Base-by-base conservation (phyloP, 2,113 vertebrate genomes). In the Lynx canadensis region DNA sequence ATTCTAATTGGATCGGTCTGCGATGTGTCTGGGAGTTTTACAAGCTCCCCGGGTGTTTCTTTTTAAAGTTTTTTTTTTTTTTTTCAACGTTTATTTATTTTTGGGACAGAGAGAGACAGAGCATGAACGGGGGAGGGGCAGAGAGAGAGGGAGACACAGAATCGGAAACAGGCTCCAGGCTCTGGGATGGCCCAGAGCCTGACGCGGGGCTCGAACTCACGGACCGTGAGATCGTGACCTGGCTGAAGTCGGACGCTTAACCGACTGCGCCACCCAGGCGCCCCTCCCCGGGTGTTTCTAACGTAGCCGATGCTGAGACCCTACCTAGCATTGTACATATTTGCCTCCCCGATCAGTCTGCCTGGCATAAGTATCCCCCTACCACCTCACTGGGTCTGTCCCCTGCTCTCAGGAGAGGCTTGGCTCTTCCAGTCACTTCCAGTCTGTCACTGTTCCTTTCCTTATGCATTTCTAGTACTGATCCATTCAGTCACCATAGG, bases 321-420 rank as follows among this genome's bases (percentile, higher is more conserved):
- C 5, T n/a, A 27, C 38, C 57, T 33, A 66, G 83, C 21, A 19
- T 25, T 45, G 48, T 8, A 38, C 60, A 48, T 63, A 29, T 84
- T 91, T 92, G 65, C 55, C 33, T 92, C 92, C 36, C 92, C 33
- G 29, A 52, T 14, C 19, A 38, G 50, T 8, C 18, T 12, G 0
- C 16, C 27, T 31, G 21, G 52, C 0, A 4, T 27, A 6, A 85
- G 5, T 16, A 7, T 25, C 23, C 4, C 36, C 12, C 23, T 29
- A 12, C 65, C 41, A 23, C 6, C 29, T 45, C n/a, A 14, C 66
- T 48, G 55, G 55, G 14, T 33, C 52, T 41, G 41, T 45, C 36
- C 1, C 4, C 1, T 1, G 4, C 36, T 55, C 57, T 82, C 5
- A 1, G 25, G 41, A n/a, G 25, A 27, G 50, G 13, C 23, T 9